Evolutionary conservation across 2,888 invertebrate species (phyloP).

Genomic region (Hirtodrosophila trivittata): DNA sequence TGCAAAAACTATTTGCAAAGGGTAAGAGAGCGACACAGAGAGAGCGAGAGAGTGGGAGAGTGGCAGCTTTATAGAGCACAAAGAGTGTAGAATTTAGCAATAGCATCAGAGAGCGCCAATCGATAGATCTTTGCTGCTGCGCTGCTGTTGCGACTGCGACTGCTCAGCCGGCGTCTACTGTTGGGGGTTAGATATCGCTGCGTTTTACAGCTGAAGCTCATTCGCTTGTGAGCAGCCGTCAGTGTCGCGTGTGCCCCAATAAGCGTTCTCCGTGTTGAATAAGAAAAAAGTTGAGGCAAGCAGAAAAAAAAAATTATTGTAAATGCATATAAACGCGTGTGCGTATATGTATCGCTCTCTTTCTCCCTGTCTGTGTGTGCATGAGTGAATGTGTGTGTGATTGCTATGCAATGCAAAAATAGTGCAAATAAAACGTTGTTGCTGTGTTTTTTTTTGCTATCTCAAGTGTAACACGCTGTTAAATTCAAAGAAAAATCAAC

Average conservation of each 20-base stretch:
- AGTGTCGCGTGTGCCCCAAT: slow-evolving; percentile 75
- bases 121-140: slow-evolving; percentile 4
- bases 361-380: slow-evolving; percentile 8
- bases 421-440: slow-evolving; percentile 37
- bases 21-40: background rate
- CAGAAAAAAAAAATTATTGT: slow-evolving; percentile 17
- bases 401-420: slow-evolving; percentile 30
- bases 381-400: slow-evolving; percentile 18
- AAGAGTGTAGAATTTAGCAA: background rate
- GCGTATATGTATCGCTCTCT: background rate
- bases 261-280: slow-evolving; percentile 35
- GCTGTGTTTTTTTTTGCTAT: slow-evolving; percentile 4
- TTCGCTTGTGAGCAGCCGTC: slow-evolving; percentile 79
- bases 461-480: slow-evolving; percentile 17
- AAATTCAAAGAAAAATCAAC: slow-evolving; percentile 16
- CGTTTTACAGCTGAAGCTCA: slow-evolving; percentile 52
- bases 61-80: background rate
- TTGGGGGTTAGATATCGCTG: slow-evolving; percentile 42
- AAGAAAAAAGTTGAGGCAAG: slow-evolving; percentile 50
- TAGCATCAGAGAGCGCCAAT: background rate
- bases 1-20: slow-evolving; percentile 1
- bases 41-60: slow-evolving; percentile 4
- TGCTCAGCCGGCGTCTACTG: slow-evolving; percentile 8
- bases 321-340: slow-evolving; percentile 13
- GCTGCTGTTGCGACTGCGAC: slow-evolving; percentile 10